Conservation (phyloP, 2,113 vertebrate genomes). For the Bujurquina vittata region DNA sequence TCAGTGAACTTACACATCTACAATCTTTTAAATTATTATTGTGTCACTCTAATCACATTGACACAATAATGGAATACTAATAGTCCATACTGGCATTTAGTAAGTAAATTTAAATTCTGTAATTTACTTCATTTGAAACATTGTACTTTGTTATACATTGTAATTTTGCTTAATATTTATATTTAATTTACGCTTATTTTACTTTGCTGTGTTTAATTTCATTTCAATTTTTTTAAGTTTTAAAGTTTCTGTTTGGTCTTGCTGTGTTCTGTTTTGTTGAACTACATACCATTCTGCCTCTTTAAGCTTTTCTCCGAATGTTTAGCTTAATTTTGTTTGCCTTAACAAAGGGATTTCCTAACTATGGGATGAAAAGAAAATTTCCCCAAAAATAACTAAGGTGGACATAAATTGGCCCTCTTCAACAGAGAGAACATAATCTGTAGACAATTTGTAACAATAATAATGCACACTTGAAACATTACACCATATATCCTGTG, state of each 20-base stretch:
- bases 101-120: too few relatives aligned
- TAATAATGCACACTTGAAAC: neutral
- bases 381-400: neutral
- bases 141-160: neutral
- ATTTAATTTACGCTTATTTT: neutral
- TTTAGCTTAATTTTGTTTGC: neutral
- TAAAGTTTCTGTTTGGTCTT: neutral
- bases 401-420: rapidly evolving
- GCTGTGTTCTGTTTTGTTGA: too few relatives aligned
- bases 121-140: too few relatives aligned
- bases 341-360: neutral
- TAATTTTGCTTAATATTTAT: neutral
- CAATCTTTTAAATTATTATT: too few relatives aligned
- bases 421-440: neutral
- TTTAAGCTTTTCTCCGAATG: too few relatives aligned
- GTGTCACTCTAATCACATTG: too few relatives aligned
- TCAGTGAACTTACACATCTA: neutral
- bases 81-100: neutral
- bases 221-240: neutral
- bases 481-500: neutral
- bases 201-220: neutral
- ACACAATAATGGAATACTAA: neutral
- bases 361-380: neutral
- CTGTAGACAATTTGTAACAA: neutral
- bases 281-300: too few relatives aligned